Evolutionary conservation across 2,113 vertebrate genomes (phyloP), one percentile per base, ranked within the genome.

Genomic region (Paracanthobrama guichenoti): DNA sequence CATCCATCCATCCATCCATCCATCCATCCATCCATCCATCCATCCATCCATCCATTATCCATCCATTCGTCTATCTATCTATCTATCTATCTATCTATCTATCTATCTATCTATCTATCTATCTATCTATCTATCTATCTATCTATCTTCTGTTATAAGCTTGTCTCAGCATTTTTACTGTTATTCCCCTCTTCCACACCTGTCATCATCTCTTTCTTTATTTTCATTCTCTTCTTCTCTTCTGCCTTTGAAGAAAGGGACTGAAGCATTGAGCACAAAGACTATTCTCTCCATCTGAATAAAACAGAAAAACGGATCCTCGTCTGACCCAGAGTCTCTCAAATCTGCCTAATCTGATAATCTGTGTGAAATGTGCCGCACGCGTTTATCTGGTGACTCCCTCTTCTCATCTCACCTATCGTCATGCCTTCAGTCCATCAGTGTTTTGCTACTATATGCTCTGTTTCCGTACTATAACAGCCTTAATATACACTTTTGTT

Each of bases 271-370:
- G 31, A 42, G 3, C 66, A 22, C 66, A 22, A 20, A 69, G 31
- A 11, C 66, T 69, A 2, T 69, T 69, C 66, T 69, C 22, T 69
- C 66, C 18, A 1, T 69, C 28, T 6, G 66, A 69, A 69, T 69
- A 42, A 35, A 69, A 5, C 3, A n/a, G 66, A 20, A n/a, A 12
- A 69, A 18, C 13, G 26, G 60, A 64, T 64, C 60, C 60, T 64
- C 12, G 12, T 28, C 60, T 64, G 60, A 64, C 60, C 24, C 24
- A 39, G 66, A 69, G 66, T 81, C 18, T 50, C 20, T 28, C 79
- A 24, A 35, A 57, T 69, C 79, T n/a, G 64, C 28, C 24, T 55
- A 50, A 81, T 81, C 79, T 55, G 39, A 48, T 82, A 57, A 82
- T 82, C 80, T 69, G 69, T 71, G 66, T 50, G 10, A 57, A 71